A percentile compares a stretch with the other conserved stretches of the same genome.
These are phyloP conservation scores for Araneus ventricosus DNA, from an alignment of 1,140 invertebrate genomes.

Conservation along the genomic window DNA sequence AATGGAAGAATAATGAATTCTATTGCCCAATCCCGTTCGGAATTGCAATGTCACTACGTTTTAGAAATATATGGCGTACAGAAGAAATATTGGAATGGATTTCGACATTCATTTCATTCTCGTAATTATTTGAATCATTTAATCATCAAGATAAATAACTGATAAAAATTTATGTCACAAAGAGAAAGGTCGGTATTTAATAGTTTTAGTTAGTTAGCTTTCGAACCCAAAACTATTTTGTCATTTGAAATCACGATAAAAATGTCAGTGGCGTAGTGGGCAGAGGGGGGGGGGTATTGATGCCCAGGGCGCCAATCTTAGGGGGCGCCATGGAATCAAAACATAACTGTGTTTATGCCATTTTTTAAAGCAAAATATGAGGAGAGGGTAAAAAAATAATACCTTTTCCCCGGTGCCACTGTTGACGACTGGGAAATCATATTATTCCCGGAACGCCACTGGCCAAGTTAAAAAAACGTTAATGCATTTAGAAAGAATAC, in stretches of 20 bases:
- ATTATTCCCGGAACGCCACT: too few relatives aligned
- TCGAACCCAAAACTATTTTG: background rate
- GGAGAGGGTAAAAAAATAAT: too few relatives aligned
- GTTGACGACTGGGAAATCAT: too few relatives aligned
- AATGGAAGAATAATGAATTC: background rate
- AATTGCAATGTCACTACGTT: slow-evolving; percentile 41
- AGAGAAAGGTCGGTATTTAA: background rate
- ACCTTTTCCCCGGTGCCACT: too few relatives aligned
- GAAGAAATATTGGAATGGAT: slow-evolving; percentile 45
- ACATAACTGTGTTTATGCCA: too few relatives aligned
- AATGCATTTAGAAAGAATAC: too few relatives aligned
- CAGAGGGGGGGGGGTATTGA: too few relatives aligned
- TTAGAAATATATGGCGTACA: background rate
- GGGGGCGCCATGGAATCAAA: too few relatives aligned
- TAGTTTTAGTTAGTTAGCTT: background rate
- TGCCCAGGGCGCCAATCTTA: too few relatives aligned
- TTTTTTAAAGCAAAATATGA: too few relatives aligned
- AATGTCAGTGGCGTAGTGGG: too few relatives aligned
- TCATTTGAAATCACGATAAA: background rate
- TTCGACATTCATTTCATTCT: slow-evolving; percentile 21
- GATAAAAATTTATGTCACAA: background rate
- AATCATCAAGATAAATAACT: background rate
- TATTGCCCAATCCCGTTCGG: background rate
- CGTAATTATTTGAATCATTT: background rate
- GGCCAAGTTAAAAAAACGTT: too few relatives aligned